These are phyloP conservation scores for Phortica variegata DNA, from an alignment of 1,140 invertebrate species.

Conservation along the genomic window DNA sequence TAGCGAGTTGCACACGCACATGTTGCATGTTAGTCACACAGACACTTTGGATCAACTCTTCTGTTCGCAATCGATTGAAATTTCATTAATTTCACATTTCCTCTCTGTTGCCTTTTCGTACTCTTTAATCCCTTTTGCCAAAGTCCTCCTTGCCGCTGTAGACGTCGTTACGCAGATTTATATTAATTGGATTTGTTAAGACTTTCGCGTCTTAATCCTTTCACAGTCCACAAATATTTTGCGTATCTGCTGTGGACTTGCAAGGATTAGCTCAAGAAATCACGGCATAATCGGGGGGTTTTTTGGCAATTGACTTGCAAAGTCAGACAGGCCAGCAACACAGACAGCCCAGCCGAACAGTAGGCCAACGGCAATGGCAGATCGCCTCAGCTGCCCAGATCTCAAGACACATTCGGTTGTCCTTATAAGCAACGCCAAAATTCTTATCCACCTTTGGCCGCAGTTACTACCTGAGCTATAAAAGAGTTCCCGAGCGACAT, in stretches of 20 bases:
- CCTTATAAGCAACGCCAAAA: too few species aligned
- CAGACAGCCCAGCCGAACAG: too few species aligned
- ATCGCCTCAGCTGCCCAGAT: too few species aligned
- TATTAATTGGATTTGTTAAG: constrained; percentile 55
- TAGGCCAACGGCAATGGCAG: too few species aligned
- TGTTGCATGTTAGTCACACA: too few species aligned
- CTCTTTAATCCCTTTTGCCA: constrained; percentile 18
- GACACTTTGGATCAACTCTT: too few species aligned
- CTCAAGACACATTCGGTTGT: too few species aligned
- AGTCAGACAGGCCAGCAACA: too few species aligned
- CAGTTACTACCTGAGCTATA: too few species aligned
- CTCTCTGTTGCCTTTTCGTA: neutral
- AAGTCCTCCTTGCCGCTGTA: constrained; percentile 4
- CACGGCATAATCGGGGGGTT: constrained; percentile 31
- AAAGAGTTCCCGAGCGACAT: too few species aligned
- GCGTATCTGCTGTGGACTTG: constrained; percentile 26
- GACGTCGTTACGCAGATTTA: constrained; percentile 46
- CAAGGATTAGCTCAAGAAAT: constrained; percentile 28
- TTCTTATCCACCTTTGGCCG: too few species aligned
- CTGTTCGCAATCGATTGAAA: constrained; percentile 33
- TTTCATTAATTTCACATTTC: constrained; percentile 18
- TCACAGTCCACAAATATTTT: constrained; percentile 56
- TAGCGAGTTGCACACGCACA: neutral
- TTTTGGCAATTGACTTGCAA: constrained; percentile 46
- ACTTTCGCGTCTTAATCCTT: constrained; percentile 51